Conservation (phyloP, 2,113 vertebrate genomes). For the Cettia cetti region DNA sequence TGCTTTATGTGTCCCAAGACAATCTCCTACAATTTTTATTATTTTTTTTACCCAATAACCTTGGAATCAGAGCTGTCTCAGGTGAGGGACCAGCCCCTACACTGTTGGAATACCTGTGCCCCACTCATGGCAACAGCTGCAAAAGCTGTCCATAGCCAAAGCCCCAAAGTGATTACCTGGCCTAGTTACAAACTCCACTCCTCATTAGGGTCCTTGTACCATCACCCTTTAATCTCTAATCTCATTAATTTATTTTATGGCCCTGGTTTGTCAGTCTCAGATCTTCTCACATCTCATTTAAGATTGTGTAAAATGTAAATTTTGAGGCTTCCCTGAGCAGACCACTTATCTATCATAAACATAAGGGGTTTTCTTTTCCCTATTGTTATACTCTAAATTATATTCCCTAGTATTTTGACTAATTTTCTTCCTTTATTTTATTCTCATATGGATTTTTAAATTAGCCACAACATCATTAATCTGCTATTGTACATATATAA, state of each 20-base stretch:
- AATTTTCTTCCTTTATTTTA: neutral
- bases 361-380: rapidly evolving
- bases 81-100: neutral
- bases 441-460: neutral
- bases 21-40: neutral
- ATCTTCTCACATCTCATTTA: conserved; percentile 26
- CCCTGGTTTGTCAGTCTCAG: neutral
- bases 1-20: neutral
- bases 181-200: conserved; percentile 56
- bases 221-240: conserved; percentile 43
- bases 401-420: neutral
- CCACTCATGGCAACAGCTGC: neutral
- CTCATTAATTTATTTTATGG: conserved; percentile 62
- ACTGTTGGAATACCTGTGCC: neutral
- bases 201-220: conserved; percentile 21
- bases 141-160: neutral
- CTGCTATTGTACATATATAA: neutral
- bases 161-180: conserved; percentile 18
- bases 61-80: neutral
- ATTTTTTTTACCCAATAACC: neutral
- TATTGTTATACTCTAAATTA: neutral
- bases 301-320: neutral
- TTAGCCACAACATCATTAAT: neutral
- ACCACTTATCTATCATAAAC: neutral
- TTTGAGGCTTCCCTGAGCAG: neutral